phyloP scores from a whole-genome alignment of 2,888 invertebrate genomes.

The Drosophila tripunctata region DNA sequence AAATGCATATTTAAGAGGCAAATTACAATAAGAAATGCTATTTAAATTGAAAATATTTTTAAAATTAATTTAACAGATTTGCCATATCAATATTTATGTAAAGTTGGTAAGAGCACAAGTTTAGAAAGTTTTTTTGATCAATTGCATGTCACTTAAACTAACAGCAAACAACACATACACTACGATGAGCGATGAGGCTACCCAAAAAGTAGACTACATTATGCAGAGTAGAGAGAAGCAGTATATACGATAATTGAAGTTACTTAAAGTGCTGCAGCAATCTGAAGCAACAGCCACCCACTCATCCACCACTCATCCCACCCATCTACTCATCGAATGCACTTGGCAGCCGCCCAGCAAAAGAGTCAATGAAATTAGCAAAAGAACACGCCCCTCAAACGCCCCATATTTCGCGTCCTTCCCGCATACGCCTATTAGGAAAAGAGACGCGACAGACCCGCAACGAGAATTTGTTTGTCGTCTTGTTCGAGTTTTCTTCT shows the following conservation, averaged over 20 bases:
- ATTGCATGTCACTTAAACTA: constrained; percentile 13
- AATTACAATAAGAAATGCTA: too few relatives aligned
- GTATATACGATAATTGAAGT: constrained; percentile 51
- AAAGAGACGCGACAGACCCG: constrained; percentile 28
- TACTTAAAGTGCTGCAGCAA: constrained; percentile 33
- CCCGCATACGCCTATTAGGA: constrained; percentile 12
- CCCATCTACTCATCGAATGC: too few relatives aligned
- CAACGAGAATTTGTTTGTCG: constrained; percentile 51
- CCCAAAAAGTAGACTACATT: background rate
- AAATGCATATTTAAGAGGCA: too few relatives aligned
- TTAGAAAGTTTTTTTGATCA: constrained; percentile 16
- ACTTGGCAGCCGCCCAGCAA: constrained; percentile 57
- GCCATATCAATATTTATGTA: too few relatives aligned
- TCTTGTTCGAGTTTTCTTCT: constrained; percentile 8
- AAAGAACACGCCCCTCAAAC: constrained; percentile 42
- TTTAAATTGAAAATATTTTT: too few relatives aligned
- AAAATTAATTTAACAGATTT: too few relatives aligned
- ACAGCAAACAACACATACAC: background rate
- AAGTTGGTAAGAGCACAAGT: too few relatives aligned
- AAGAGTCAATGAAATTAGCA: constrained; percentile 74
- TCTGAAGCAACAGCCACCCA: constrained; percentile 50
- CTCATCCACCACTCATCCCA: constrained; percentile 51
- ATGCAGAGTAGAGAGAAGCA: background rate
- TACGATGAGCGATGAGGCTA: constrained; percentile 16
- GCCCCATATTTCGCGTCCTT: background rate